phyloP scores from a whole-genome alignment of 92 coral and sea anemone genomes.

The Porites divaricata region DNA sequence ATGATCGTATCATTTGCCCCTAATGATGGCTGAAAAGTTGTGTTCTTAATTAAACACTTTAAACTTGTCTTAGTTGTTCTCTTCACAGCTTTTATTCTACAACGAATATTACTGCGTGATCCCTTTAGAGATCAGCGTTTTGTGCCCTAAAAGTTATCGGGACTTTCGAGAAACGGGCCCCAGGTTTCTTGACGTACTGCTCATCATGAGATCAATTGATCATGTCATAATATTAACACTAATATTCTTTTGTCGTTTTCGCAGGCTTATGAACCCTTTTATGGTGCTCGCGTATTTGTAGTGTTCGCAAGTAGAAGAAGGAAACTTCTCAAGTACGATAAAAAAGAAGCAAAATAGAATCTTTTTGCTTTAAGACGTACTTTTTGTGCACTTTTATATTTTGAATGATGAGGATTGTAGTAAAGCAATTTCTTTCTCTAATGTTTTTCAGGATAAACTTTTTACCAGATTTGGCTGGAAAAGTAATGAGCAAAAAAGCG shows the following conservation, averaged over 20 bases:
- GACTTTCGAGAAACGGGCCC: too few species aligned
- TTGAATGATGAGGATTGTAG: neutral
- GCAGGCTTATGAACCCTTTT: slow-evolving; percentile 47
- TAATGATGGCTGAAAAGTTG: too few species aligned
- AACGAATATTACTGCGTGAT: too few species aligned
- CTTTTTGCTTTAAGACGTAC: neutral
- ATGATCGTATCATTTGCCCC: too few species aligned
- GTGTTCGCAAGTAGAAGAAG: slow-evolving; percentile 34
- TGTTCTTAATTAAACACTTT: too few species aligned
- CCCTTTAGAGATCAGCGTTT: too few species aligned
- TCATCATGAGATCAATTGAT: too few species aligned
- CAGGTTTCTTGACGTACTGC: too few species aligned
- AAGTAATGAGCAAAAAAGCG: slow-evolving; percentile 31
- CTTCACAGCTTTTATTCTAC: too few species aligned
- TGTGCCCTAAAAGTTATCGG: too few species aligned
- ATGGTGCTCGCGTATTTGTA: slow-evolving; percentile 52
- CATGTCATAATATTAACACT: neutral
- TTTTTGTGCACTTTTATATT: neutral
- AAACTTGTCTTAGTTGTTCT: too few species aligned
- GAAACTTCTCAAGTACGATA: slow-evolving; percentile 25
- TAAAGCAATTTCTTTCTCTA: neutral
- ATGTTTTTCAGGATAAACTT: slow-evolving; percentile 23
- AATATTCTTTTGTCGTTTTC: neutral
- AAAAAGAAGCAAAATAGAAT: neutral
- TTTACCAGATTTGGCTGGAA: slow-evolving; percentile 32